Evolutionary conservation across 1,140 invertebrate genomes (phyloP).

Genomic region (Ceratina australensis): DNA sequence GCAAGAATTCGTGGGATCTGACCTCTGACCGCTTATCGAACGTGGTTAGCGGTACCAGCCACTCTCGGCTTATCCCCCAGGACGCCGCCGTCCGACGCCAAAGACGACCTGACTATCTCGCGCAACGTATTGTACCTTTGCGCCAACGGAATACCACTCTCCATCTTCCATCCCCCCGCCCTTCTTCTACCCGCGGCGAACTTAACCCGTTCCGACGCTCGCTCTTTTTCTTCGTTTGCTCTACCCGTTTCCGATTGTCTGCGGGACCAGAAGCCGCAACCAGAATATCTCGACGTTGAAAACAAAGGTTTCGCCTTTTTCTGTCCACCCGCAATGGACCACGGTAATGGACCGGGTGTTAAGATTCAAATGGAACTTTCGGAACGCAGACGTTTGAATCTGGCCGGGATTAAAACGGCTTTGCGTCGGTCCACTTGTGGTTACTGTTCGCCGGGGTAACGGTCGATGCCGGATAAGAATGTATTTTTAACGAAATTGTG

Average conservation of each 20-base stretch:
- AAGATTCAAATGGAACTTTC: neutral
- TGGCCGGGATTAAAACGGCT: neutral
- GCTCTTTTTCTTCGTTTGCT: neutral
- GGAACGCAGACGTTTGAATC: neutral
- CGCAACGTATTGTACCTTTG: constrained; percentile 45
- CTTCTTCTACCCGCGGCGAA: too few species aligned
- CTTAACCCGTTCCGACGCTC: neutral
- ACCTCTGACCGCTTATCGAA: constrained; percentile 65
- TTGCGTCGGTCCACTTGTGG: neutral
- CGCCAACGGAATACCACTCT: constrained; percentile 14
- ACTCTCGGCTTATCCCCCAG: constrained; percentile 65
- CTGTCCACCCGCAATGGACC: neutral
- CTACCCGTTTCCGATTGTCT: neutral
- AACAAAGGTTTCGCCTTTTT: neutral
- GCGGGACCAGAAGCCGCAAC: neutral
- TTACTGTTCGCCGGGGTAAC: too few species aligned
- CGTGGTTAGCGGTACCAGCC: constrained; percentile 60
- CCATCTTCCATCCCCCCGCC: neutral
- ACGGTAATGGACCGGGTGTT: neutral
- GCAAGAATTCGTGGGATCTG: constrained; percentile 51
- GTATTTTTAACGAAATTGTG: too few species aligned
- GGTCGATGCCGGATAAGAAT: too few species aligned
- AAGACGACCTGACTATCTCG: constrained; percentile 57
- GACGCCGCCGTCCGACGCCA: constrained; percentile 53
- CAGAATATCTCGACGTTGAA: constrained; percentile 6